Evolutionary conservation across 2,888 invertebrate genomes (phyloP).

Genomic region (Hoplodrina blanda): DNA sequence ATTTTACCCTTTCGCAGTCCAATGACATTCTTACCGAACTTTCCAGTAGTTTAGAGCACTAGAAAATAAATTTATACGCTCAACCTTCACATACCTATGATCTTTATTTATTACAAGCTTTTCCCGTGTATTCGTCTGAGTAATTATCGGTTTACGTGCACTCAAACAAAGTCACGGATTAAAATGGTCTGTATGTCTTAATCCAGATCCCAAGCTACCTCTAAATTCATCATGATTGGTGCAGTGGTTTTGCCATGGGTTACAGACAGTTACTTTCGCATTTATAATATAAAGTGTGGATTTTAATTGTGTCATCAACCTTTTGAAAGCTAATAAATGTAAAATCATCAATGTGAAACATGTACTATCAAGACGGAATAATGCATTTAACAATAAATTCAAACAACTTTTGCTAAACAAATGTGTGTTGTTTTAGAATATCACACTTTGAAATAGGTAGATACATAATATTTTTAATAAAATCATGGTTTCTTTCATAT

Average conservation of each 20-base stretch:
- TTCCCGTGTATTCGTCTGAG: not conserved
- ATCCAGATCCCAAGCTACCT: not conserved
- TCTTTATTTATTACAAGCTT: constrained; percentile 1
- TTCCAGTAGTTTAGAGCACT: constrained; percentile 94
- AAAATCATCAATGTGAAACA: not conserved
- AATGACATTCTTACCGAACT: constrained; percentile 93
- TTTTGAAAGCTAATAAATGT: constrained; percentile 37
- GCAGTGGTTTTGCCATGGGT: no score
- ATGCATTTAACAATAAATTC: not conserved
- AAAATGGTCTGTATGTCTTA: not conserved
- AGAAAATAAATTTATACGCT: constrained; percentile 86
- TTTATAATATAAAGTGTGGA: no score
- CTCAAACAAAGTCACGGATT: not conserved
- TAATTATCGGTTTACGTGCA: not conserved
- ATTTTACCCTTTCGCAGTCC: constrained; percentile 94
- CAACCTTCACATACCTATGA: constrained; percentile 72
- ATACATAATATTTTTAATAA: not conserved
- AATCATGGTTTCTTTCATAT: not conserved
- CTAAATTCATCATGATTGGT: no score
- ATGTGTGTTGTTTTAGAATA: no score
- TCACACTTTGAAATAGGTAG: no score
- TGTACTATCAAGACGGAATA: no score
- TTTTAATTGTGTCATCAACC: not conserved
- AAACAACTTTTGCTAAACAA: not conserved
- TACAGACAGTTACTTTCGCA: no score